These are phyloP conservation scores for Heliconius erato DNA, from an alignment of 2,888 invertebrate species.

Conservation along the genomic window DNA sequence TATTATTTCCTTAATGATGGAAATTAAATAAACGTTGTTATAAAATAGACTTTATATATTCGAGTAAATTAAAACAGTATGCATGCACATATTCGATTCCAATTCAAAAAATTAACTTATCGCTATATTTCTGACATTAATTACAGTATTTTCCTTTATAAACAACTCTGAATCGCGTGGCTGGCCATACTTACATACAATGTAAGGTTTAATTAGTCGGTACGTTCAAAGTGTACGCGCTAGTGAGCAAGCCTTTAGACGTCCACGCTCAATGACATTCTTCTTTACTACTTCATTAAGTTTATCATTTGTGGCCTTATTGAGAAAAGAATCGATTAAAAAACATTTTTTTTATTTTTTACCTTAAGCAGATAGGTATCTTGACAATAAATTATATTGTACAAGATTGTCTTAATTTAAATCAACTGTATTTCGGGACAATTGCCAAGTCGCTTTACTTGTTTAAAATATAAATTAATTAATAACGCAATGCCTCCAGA, in stretches of 20 bases:
- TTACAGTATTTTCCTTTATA: slow-evolving; percentile 61
- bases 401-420: background rate
- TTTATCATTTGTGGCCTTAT: slow-evolving; percentile 40
- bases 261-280: slow-evolving; percentile 26
- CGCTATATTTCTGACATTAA: slow-evolving; percentile 58
- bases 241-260: slow-evolving; percentile 26
- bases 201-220: slow-evolving; percentile 74
- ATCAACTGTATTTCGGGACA: background rate
- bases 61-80: slow-evolving; percentile 1
- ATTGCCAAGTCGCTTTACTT: too few relatives aligned
- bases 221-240: slow-evolving; percentile 62
- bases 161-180: slow-evolving; percentile 62
- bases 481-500: too few relatives aligned
- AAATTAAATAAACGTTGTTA: slow-evolving; percentile 20
- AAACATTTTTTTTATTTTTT: background rate
- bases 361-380: background rate
- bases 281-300: slow-evolving; percentile 29
- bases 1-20: slow-evolving; percentile 14
- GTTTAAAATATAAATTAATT: too few relatives aligned
- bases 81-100: slow-evolving; percentile 4
- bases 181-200: slow-evolving; percentile 64
- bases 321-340: slow-evolving; percentile 53
- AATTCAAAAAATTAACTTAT: slow-evolving; percentile 24
- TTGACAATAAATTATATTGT: slow-evolving; percentile 54
- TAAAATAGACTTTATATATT: slow-evolving; percentile 24